These are phyloP conservation scores for Xyrauchen texanus DNA, from an alignment of 2,113 vertebrate genomes.

Conservation along the genomic window DNA sequence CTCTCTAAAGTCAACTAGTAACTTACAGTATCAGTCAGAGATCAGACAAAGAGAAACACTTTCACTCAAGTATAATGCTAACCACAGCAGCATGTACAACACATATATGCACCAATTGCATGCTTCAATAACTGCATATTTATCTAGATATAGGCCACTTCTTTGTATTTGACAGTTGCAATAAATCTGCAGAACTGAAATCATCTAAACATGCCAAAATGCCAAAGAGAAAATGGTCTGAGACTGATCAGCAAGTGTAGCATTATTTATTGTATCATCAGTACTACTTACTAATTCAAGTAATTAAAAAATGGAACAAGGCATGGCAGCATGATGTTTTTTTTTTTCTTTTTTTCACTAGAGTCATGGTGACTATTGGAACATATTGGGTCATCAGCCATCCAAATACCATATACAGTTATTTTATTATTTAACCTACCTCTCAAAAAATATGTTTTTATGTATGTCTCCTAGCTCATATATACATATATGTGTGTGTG, in stretches of 20 bases:
- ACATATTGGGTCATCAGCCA: no score
- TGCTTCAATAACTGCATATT: not conserved
- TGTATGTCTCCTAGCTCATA: no score
- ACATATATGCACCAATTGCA: not conserved
- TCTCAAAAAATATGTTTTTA: no score
- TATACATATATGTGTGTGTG: no score
- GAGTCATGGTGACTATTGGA: no score
- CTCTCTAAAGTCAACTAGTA: not conserved
- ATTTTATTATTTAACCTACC: no score
- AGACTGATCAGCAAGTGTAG: not conserved
- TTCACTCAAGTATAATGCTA: not conserved
- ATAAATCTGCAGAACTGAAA: slow-evolving; percentile 22
- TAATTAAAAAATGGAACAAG: no score
- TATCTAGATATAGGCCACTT: slow-evolving; percentile 5
- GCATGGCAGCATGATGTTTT: no score
- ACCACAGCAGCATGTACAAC: not conserved
- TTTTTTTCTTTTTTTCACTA: no score
- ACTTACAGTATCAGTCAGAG: not conserved
- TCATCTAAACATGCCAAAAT: slow-evolving; percentile 5
- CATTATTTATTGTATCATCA: not conserved
- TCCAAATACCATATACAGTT: no score
- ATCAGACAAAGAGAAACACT: not conserved
- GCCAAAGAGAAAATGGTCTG: slow-evolving; percentile 16
- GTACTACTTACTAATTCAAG: not conserved
- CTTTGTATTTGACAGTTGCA: slow-evolving; percentile 14